Conservation (phyloP, 2,797 vertebrate species). For the Echiichthys vipera region DNA sequence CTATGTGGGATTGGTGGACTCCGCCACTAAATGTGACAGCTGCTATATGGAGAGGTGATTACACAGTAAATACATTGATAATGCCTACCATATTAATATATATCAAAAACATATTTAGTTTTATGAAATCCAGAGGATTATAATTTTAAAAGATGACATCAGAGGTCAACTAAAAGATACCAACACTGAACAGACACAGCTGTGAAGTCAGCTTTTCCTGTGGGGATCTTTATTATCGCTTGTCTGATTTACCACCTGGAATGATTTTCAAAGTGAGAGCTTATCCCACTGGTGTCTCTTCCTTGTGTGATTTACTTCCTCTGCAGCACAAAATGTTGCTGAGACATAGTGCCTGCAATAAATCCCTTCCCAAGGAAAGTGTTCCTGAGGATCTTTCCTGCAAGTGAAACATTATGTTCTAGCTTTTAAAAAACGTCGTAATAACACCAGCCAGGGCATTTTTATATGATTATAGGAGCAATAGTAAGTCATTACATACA, state of each 20-base stretch:
- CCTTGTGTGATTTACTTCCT: conserved; percentile 33
- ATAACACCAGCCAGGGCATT: not conserved
- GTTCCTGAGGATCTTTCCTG: conserved; percentile 7
- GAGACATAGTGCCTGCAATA: conserved; percentile 6
- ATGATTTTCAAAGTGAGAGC: conserved; percentile 25
- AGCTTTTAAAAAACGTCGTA: conserved; percentile 20
- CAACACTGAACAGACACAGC: not conserved
- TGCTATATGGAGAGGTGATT: not conserved
- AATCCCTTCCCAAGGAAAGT: conserved; percentile 20
- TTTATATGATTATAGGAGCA: conserved; percentile 16
- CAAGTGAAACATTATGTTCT: conserved; percentile 16
- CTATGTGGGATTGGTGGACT: not conserved
- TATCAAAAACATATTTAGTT: not conserved
- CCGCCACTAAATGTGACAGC: not conserved
- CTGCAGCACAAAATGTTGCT: conserved; percentile 19
- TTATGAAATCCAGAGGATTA: not conserved
- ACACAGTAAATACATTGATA: not conserved
- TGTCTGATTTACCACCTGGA: conserved; percentile 29
- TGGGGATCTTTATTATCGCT: conserved; percentile 12
- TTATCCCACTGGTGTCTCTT: conserved; percentile 12
- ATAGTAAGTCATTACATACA: not conserved
- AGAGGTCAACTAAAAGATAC: not conserved
- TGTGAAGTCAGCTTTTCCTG: not conserved
- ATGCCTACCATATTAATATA: not conserved
- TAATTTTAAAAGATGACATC: not conserved